phyloP scores from a whole-genome alignment of 2,113 vertebrate species.

The Protobothrops flavoviridis region DNA sequence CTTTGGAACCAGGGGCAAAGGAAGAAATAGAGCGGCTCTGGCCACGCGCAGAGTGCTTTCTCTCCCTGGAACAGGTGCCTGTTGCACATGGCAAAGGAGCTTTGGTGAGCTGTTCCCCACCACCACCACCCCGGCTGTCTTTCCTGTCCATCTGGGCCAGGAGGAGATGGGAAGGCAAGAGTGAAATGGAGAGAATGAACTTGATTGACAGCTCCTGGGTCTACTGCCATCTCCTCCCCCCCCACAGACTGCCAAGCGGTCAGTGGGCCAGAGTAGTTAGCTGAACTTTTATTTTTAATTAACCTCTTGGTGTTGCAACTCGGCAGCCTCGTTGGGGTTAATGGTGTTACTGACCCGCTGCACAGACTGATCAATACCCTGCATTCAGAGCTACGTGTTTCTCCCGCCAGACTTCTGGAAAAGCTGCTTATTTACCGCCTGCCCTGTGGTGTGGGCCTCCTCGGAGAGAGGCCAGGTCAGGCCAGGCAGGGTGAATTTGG shows the following conservation, averaged over 20 bases:
- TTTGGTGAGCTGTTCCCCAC: not conserved
- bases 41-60: not conserved
- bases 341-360: slow-evolving; percentile 56
- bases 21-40: not conserved
- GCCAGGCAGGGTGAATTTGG: not conserved
- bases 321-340: slow-evolving; percentile 53
- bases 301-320: slow-evolving; percentile 49
- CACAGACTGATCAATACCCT: slow-evolving; percentile 43
- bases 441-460: not conserved
- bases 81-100: too few species aligned
- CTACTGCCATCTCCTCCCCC: not conserved
- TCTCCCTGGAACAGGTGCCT: not conserved
- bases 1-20: not conserved
- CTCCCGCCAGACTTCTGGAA: not conserved
- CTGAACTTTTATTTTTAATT: slow-evolving; percentile 62
- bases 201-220: not conserved
- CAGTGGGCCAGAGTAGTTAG: not conserved
- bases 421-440: not conserved
- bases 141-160: not conserved
- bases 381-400: not conserved
- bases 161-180: not conserved
- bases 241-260: not conserved
- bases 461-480: not conserved
- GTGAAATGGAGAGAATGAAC: too few species aligned
- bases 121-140: not conserved